Base-by-base conservation (phyloP, 2,888 invertebrate genomes). In the Elegia similella region DNA sequence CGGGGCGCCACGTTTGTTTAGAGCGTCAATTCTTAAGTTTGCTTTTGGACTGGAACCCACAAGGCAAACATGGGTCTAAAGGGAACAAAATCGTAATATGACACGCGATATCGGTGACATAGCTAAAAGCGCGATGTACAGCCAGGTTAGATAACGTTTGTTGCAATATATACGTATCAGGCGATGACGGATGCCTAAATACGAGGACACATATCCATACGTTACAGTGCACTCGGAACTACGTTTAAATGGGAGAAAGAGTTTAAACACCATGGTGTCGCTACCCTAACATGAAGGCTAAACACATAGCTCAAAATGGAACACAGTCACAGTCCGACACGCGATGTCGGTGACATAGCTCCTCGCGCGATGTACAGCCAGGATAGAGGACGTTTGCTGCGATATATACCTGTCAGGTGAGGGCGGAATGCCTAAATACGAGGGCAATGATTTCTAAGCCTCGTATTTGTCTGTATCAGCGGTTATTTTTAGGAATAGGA, bases 371-470 rank as follows among this genome's bases (percentile, higher is more conserved):
- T 59, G 55, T 55, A 56, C 56, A 23, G 53, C 50, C 52, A 43
- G 62, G 61, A 59, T 61, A 56, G 61, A 58, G 56, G 46, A 42
- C 54, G 56, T 55, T 58, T 56, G 56, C 56, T 23, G 42, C 56
- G 38, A 56, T 56, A 56, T 55, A 55, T 55, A 55, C 47, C 38
- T 56, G 42, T 42, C 38, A 48, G 56, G 23, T 47, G 56, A 42
- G 48, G 47, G 48, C 2, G 56, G 56, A 56, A 56, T 56, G 48
- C 48, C 48, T 56, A 48, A 56, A 54, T 43, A 54, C 30, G 8
- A 17, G 50, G 50, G 50, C 34, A 17, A 50, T 50, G 50, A 34
- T 50, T 38, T 32, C 50, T 50, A 50, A 50, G 50, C 50, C 12
- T 1, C 34, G 12, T 34, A 16, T 50, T 16, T 38, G 34, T 50